phyloP scores from a whole-genome alignment of 2,888 invertebrate species.

The Clostera curtula region DNA sequence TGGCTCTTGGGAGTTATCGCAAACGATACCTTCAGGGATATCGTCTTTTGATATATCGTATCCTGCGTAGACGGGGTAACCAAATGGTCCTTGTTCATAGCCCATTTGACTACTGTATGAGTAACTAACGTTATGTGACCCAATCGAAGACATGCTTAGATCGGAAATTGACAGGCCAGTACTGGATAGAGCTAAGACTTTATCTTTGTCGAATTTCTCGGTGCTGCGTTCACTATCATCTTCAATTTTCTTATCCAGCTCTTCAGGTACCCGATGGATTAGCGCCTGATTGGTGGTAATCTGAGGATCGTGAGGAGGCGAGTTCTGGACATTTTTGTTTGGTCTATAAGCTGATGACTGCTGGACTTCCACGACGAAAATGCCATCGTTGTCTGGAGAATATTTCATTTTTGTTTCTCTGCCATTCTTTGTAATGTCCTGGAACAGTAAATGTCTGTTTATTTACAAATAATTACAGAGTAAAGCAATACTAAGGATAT shows the following conservation, averaged over 20 bases:
- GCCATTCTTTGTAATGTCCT: conserved; percentile 82
- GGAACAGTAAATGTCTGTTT: no score
- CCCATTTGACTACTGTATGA: conserved; percentile 87
- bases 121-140: conserved; percentile 83
- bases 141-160: conserved; percentile 82
- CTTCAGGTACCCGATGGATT: conserved; percentile 61
- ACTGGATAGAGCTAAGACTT: conserved; percentile 74
- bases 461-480: no score
- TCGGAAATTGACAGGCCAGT: conserved; percentile 90
- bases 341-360: conserved; percentile 59
- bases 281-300: conserved; percentile 67
- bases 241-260: conserved; percentile 45
- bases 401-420: conserved; percentile 85
- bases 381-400: conserved; percentile 81
- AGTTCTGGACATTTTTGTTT: conserved; percentile 41
- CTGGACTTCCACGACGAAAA: conserved; percentile 82
- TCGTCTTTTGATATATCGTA: conserved; percentile 66
- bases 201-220: conserved; percentile 46
- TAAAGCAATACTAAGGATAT: no score
- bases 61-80: conserved; percentile 78
- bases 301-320: conserved; percentile 53
- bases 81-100: conserved; percentile 83
- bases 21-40: conserved; percentile 43
- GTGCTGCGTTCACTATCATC: conserved; percentile 51
- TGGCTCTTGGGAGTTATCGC: conserved; percentile 65